Base-by-base conservation (phyloP, 2,888 invertebrate species). In the Tupiocoris notatus region DNA sequence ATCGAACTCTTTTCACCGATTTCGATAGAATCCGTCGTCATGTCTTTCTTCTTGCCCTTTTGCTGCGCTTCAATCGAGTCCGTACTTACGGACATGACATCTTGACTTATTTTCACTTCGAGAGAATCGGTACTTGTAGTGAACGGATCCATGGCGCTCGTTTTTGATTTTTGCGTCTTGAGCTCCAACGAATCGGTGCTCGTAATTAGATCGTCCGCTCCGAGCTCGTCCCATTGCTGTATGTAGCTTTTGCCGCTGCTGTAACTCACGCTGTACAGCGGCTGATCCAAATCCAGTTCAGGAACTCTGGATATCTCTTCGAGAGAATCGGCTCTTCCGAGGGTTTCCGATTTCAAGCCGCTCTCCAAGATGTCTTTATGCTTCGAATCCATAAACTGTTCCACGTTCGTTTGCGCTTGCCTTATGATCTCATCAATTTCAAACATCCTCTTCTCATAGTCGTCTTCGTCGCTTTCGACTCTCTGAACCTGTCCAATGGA, bases 101-200 rank as follows among this genome's bases (percentile, higher is more conserved):
- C 85, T 80, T 81, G 85, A 66, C 84, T 80, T 22, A 78, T 80
- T 75, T 79, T 82, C 17, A 81, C 80, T 61, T 79, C 91, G 56
- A 90, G 81, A 0, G 90, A 90, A 80, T 90, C 90, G 1, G 88
- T 86, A 64, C 90, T 89, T 0, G 88, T 86, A 77, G 88, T 86
- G 86, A 88, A 88, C 3, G 86, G 80, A 80, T 88, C 88, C 0
- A 83, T 81, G 54, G 85, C 85, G 7, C 81, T 84, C 56, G 77
- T 77, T 78, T 78, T 79, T 54, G 79, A 79, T 25, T 78, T 78
- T 62, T 75, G 77, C 65, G 77, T 80, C 77, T 79, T 79, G 78
- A 88, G 86, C 79, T 91, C 91, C 75, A 91, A 83, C 73, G 91
- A 91, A 81, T 91, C 91, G 0, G 88, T 87, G 81, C 90, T 91